phyloP scores from a whole-genome alignment of 1,140 invertebrate species.

The Bombus balteatus region DNA sequence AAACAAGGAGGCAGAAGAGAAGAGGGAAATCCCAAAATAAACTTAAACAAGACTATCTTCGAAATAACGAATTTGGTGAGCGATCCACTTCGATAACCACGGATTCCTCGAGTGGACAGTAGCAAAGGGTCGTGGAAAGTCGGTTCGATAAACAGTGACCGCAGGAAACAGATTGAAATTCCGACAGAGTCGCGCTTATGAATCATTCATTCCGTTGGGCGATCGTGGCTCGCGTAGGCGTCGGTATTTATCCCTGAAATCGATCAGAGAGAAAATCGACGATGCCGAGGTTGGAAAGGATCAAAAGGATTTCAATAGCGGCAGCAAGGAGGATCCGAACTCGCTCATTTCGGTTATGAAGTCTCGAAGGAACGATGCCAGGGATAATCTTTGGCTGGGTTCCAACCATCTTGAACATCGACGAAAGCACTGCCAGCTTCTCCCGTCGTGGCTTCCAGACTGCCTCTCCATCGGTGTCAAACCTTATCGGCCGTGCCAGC shows the following conservation, averaged over 20 bases:
- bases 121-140: not conserved
- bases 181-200: constrained; percentile 4
- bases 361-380: constrained; percentile 18
- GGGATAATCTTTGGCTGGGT: constrained; percentile 49
- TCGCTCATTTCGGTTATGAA: constrained; percentile 51
- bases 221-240: not conserved
- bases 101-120: not conserved
- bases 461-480: not conserved
- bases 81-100: not conserved
- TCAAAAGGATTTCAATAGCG: constrained; percentile 33
- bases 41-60: not conserved
- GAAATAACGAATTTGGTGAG: not conserved
- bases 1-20: too few species aligned
- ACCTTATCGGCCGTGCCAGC: constrained; percentile 22
- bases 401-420: constrained; percentile 38
- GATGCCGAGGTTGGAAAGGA: not conserved
- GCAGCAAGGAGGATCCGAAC: not conserved
- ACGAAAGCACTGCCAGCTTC: constrained; percentile 28
- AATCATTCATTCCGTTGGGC: constrained; percentile 19
- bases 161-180: constrained; percentile 35
- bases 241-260: constrained; percentile 30
- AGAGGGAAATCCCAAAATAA: not conserved
- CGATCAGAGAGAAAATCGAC: not conserved
- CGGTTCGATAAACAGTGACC: not conserved
- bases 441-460: constrained; percentile 9